Evolutionary conservation across 2,888 invertebrate species (phyloP), one percentile per base, ranked within the genome.

Genomic region (Diarsia rubi): DNA sequence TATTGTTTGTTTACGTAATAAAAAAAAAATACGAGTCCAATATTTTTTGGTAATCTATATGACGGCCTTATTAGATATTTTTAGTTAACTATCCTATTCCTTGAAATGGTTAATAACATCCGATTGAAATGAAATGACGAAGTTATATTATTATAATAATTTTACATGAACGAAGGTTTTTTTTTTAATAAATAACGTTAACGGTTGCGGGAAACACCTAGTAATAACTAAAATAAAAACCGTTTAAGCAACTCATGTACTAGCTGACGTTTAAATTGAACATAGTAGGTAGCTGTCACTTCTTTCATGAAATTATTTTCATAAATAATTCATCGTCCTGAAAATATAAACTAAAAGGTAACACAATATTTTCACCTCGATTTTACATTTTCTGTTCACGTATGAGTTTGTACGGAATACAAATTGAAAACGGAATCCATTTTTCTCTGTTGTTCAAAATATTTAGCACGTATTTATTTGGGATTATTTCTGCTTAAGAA

Each of bases 301-400:
- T 19, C 49, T 60, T 21, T 49, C 19, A 44, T 31, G 60, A 42
- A 59, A 49, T 60, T 49, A 31, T n/a, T n/a, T n/a, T n/a, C n/a
- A 62, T 74, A 31, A 52, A 31, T 19, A 42, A 42, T 62, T 16
- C 42, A n/a, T 42, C 1, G 2, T n/a, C n/a, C n/a, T 42, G 78
- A 44, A 75, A 77, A 75, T 77, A 49, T 68, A 31, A 57, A 57
- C 42, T 59, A 57, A 24, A 45, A 42, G 45, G 66, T 67, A 16
- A 57, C 24, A 76, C 14, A 42, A 77, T 31, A 67, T 67, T 77
- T 67, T 42, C 8, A 47, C 19, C n/a, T 16, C 67, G 42, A 11
- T 27, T 67, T 6, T 16, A 16, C 49, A 42, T 47, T 24, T 76
- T 76, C 67, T 42, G 68, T 67, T 59, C 47, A 68, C 57, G 68